phyloP scores from a whole-genome alignment of 2,888 invertebrate genomes.

The Germaria angustata region DNA sequence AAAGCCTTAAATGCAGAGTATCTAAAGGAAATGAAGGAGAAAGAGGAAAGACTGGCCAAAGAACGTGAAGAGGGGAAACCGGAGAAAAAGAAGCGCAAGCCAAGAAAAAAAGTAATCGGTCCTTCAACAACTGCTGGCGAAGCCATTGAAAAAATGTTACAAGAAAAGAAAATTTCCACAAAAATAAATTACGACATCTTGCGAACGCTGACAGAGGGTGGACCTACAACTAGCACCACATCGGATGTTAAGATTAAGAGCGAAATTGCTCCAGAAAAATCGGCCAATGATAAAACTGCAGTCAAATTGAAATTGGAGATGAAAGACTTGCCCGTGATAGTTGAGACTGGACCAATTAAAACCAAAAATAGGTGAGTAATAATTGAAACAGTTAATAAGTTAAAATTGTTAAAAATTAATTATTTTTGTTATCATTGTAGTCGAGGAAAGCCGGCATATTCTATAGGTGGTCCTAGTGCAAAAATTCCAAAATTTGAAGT shows the following conservation, averaged over 20 bases:
- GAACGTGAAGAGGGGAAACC: constrained; percentile 94
- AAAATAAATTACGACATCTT: constrained; percentile 99
- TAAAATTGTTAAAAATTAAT: neutral
- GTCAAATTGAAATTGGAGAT: constrained; percentile 61
- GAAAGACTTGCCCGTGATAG: constrained; percentile 69
- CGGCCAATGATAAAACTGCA: constrained; percentile 43
- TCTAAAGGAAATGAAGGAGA: constrained; percentile 91
- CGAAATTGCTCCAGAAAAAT: constrained; percentile 35
- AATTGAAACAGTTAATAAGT: no score
- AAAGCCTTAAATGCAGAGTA: constrained; percentile 92
- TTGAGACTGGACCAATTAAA: constrained; percentile 71
- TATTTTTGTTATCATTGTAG: constrained; percentile 35
- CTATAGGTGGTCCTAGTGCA: constrained; percentile 72
- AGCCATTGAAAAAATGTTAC: constrained; percentile 97
- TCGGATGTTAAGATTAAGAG: constrained; percentile 22
- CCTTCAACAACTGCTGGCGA: constrained; percentile 89
- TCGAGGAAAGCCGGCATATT: constrained; percentile 72
- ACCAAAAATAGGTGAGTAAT: constrained; percentile 66
- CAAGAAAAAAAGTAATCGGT: constrained; percentile 84
- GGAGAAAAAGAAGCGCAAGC: constrained; percentile 87
- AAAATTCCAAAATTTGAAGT: constrained; percentile 75
- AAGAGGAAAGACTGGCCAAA: constrained; percentile 88
- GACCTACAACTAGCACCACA: constrained; percentile 63
- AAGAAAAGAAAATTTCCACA: constrained; percentile 95
- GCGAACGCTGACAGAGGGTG: constrained; percentile 84